Percentiles rank a stretch among this genome's conserved stretches.
phyloP scores from a whole-genome alignment of 2,797 vertebrate genomes.

The Saxicola maurus region DNA sequence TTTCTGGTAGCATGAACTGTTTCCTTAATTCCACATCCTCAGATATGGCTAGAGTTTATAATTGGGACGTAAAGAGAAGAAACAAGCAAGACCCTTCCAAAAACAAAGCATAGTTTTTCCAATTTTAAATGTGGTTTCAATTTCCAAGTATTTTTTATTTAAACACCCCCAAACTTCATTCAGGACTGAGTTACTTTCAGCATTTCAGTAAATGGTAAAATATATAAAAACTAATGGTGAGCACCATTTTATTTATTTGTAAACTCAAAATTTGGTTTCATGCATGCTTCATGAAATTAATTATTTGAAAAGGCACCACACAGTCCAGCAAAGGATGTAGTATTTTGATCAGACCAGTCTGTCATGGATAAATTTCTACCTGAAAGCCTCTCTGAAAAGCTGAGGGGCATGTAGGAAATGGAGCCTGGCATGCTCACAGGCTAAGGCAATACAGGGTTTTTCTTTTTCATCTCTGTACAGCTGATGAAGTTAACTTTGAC shows the following conservation, averaged over 20 bases:
- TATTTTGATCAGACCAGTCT: not conserved
- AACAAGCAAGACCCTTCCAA: constrained; percentile 92
- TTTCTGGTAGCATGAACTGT: not conserved
- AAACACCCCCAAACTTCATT: constrained; percentile 52
- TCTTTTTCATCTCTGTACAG: not conserved
- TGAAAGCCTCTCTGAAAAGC: constrained; percentile 16
- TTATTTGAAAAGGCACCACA: constrained; percentile 34
- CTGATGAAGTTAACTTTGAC: not conserved
- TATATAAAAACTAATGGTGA: constrained; percentile 52
- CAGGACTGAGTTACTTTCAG: constrained; percentile 61
- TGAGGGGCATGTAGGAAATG: not conserved
- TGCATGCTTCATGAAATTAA: constrained; percentile 67
- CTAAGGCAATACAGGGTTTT: not conserved
- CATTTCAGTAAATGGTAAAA: constrained; percentile 56
- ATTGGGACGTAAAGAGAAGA: constrained; percentile 98
- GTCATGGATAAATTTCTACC: constrained; percentile 13
- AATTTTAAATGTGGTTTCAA: constrained; percentile 78
- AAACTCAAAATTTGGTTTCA: constrained; percentile 55
- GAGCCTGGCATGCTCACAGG: not conserved
- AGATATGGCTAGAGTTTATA: constrained; percentile 99
- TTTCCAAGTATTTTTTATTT: constrained; percentile 67
- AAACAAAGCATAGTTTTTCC: constrained; percentile 77
- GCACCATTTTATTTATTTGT: constrained; percentile 74
- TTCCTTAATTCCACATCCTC: constrained; percentile 68
- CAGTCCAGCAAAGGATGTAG: not conserved